Percentiles rank a stretch among this genome's conserved stretches.
Evolutionary conservation across 2,888 invertebrate species (phyloP).

Genomic region (Atherix ibis): DNA sequence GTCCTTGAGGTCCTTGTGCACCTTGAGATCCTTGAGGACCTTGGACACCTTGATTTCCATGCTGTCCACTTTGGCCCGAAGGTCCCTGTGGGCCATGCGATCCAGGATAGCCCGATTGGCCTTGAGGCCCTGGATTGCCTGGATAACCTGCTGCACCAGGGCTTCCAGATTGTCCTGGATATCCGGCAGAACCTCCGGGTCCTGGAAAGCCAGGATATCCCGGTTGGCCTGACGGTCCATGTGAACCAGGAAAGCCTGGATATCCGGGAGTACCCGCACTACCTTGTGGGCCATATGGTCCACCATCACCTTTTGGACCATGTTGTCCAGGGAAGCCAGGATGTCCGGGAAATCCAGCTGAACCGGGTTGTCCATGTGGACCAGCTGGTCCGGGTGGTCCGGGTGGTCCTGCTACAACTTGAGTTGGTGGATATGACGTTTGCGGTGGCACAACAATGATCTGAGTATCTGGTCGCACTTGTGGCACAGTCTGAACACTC

Average conservation of each 20-base stretch:
- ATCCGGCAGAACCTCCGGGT: slow-evolving; percentile 45
- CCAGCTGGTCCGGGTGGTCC: no score
- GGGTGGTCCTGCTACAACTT: no score
- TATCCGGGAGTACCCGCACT: slow-evolving; percentile 53
- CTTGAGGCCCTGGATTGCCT: slow-evolving; percentile 29
- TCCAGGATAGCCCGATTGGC: slow-evolving; percentile 38
- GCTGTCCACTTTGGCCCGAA: slow-evolving; percentile 45
- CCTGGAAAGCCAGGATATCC: slow-evolving; percentile 13
- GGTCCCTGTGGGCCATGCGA: slow-evolving; percentile 57
- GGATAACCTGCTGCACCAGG: slow-evolving; percentile 6
- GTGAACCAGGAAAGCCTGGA: slow-evolving; percentile 56
- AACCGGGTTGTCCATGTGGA: no score
- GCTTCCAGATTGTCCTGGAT: slow-evolving; percentile 33
- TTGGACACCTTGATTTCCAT: slow-evolving; percentile 35
- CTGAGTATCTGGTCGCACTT: no score
- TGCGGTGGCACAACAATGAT: no score
- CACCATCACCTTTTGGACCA: no score
- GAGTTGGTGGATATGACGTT: no score
- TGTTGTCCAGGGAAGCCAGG: no score
- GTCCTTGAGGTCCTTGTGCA: slow-evolving; percentile 49
- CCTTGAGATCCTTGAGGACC: slow-evolving; percentile 42
- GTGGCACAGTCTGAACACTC: no score
- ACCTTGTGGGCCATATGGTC: slow-evolving; percentile 40
- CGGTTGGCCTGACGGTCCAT: slow-evolving; percentile 29
- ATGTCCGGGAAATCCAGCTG: no score